These are phyloP conservation scores for Campylorhamphus procurvoides DNA, from an alignment of 2,113 vertebrate species.

Conservation along the genomic window DNA sequence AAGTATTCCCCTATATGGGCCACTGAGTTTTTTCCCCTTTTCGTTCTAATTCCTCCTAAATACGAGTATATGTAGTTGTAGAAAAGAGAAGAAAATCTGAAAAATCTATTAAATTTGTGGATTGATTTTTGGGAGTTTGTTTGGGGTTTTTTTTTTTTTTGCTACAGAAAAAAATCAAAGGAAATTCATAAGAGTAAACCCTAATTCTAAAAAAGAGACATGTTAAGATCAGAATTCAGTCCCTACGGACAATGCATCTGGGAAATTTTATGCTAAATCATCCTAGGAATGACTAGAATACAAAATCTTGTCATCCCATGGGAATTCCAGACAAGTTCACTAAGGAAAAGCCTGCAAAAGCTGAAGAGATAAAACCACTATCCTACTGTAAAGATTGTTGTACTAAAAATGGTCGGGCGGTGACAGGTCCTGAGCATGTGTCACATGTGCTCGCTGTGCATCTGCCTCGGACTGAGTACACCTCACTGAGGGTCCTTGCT, in stretches of 20 bases:
- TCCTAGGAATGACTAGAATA: not conserved
- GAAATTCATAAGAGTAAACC: not conserved
- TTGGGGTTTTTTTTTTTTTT: not conserved
- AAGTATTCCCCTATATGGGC: not conserved
- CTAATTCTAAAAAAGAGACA: not conserved
- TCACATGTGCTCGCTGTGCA: not conserved
- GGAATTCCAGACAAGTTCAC: not conserved
- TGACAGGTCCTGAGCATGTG: not conserved
- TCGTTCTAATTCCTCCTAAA: not conserved
- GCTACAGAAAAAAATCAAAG: not conserved
- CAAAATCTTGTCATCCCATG: not conserved
- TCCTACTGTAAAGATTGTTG: not conserved
- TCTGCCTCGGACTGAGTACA: too few relatives aligned
- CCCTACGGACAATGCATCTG: not conserved
- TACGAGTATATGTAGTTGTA: not conserved
- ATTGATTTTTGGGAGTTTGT: not conserved
- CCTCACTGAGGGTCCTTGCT: not conserved
- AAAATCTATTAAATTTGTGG: not conserved
- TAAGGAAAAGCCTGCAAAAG: not conserved
- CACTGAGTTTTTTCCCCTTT: not conserved
- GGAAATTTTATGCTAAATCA: not conserved
- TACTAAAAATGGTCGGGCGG: accelerated
- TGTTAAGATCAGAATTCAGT: not conserved
- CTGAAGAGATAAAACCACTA: not conserved
- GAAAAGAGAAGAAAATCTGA: not conserved